Evolutionary conservation across 2,797 vertebrate genomes (phyloP).

Genomic region (Coregonus ussuriensis): DNA sequence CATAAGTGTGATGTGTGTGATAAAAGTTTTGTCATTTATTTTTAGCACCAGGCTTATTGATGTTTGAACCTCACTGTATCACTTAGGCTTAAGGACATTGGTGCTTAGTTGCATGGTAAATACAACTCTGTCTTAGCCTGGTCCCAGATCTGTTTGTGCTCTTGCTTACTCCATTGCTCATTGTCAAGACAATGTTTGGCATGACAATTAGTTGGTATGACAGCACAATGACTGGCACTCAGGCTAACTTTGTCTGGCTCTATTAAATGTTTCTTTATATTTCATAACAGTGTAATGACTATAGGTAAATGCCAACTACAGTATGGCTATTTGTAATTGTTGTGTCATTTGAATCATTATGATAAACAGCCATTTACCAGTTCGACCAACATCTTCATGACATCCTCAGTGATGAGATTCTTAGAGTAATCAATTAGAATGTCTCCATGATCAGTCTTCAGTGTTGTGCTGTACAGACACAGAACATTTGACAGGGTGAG

Average conservation of each 20-base stretch:
- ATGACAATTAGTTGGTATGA: too few species aligned
- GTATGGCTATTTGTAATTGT: background rate
- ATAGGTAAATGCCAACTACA: background rate
- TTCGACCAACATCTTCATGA: constrained; percentile 83
- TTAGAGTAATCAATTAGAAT: constrained; percentile 92
- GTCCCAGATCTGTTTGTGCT: too few species aligned
- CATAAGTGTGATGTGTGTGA: too few species aligned
- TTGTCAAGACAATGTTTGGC: too few species aligned
- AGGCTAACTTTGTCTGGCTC: too few species aligned
- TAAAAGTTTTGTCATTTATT: background rate
- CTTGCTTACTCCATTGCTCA: too few species aligned
- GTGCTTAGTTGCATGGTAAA: background rate
- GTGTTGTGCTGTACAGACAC: constrained; percentile 72
- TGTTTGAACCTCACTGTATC: background rate
- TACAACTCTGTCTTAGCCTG: background rate
- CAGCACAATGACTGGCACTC: too few species aligned
- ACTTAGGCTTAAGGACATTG: background rate
- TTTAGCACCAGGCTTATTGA: background rate
- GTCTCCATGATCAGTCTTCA: constrained; percentile 83
- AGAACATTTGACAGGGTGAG: background rate
- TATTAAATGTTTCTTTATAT: too few species aligned
- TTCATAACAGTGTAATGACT: background rate
- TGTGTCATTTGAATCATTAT: background rate
- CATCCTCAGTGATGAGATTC: constrained; percentile 87
- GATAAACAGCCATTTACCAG: constrained; percentile 69